Base-by-base conservation (phyloP, 1,140 invertebrate genomes). In the Onthophagus taurus region DNA sequence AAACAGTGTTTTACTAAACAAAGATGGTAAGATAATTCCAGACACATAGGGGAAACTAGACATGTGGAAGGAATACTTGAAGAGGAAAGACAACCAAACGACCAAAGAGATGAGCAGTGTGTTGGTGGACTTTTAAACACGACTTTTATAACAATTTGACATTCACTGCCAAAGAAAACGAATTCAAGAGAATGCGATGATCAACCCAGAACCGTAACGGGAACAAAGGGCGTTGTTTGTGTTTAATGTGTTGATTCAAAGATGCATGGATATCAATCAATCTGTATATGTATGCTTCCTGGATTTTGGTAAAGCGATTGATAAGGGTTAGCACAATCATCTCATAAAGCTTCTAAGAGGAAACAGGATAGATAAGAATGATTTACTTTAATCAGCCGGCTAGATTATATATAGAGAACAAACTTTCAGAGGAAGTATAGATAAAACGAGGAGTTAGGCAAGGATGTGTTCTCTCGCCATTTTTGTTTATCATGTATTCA, bases 201-300 rank as follows among this genome's bases (percentile, higher is more conserved):
- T n/a, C n/a, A n/a, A n/a, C n/a, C 57, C 38, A 24, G 45, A 35
- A 35, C 30, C 8, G 50, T 35, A 31, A 17, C 54, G 21, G 55
- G 52, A 9, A 56, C 54, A 29, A 36, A 51, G 55, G 35, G 57
- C 51, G 14, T 20, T 55, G 6, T 47, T 59, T 24, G n/a, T 14
- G 2, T 45, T 59, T 14, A 37, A 54, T 16, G 29, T 56, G 11
- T 23, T 50, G 11, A 37, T 31, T 16, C 43, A n/a, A n/a, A n/a
- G n/a, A 45, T 31, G 21, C 33, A 45, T 38, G 17, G 26, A 12
- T 24, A 20, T 13, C n/a, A n/a, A n/a, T n/a, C n/a, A n/a, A n/a
- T n/a, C n/a, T 51, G 17, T 44, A 44, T 42, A 19, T 42, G 5
- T 35, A 33, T 42, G 37, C 16, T 48, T 44, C 42, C 11, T 51